Conservation (phyloP, 1,140 invertebrate species). For the Oppia nitens region DNA sequence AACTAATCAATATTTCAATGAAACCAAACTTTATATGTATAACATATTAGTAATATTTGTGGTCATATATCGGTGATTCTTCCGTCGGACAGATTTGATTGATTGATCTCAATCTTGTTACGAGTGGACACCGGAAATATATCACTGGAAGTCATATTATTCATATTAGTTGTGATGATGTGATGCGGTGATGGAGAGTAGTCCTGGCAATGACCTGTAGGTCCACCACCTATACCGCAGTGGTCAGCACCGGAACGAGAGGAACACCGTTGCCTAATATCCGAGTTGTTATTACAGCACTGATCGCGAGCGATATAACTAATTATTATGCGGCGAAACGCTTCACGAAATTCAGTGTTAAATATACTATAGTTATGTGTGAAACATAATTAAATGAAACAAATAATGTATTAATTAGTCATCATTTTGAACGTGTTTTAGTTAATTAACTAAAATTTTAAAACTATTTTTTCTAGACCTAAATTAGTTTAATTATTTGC, state of each 20-base stretch:
- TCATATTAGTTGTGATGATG: background rate
- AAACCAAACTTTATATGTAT: no score
- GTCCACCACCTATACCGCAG: background rate
- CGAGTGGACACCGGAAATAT: background rate
- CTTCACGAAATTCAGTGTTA: constrained; percentile 96
- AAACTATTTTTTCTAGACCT: no score
- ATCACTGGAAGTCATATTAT: background rate
- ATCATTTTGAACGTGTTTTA: background rate
- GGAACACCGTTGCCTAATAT: background rate
- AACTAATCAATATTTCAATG: no score
- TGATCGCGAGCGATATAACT: constrained; percentile 16
- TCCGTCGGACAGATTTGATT: background rate
- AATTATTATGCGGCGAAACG: constrained; percentile 86
- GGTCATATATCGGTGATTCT: background rate
- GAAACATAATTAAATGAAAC: no score
- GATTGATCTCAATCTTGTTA: background rate
- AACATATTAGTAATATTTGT: no score
- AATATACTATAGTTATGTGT: constrained; percentile 72
- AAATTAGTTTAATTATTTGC: no score
- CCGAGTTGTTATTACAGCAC: background rate
- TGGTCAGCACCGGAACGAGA: background rate
- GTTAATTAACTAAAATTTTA: no score
- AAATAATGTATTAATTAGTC: background rate
- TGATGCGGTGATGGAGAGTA: background rate
- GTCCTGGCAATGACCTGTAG: background rate